phyloP scores from a whole-genome alignment of 1,140 invertebrate species.

The Monomorium pharaonis region DNA sequence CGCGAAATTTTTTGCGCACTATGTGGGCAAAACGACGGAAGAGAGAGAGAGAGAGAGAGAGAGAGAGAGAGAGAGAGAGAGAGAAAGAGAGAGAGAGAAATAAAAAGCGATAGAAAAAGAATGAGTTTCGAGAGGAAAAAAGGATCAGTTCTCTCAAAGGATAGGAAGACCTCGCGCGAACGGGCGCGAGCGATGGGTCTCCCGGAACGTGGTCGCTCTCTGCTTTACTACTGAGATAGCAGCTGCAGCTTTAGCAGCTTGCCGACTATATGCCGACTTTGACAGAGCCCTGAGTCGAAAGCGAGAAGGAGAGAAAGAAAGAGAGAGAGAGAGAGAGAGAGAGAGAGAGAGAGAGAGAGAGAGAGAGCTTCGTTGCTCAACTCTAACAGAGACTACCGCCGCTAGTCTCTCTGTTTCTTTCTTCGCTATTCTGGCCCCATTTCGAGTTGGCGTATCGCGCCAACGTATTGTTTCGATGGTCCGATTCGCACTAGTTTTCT shows the following conservation, averaged over 20 bases:
- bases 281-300: conserved; percentile 76
- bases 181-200: conserved; percentile 40
- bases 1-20: background rate
- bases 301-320: conserved; percentile 51
- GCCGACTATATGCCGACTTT: conserved; percentile 76
- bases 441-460: conserved; percentile 82
- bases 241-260: conserved; percentile 67
- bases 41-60: background rate
- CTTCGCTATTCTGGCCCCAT: conserved; percentile 82
- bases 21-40: background rate
- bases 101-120: background rate
- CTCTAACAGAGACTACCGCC: conserved; percentile 51
- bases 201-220: conserved; percentile 48
- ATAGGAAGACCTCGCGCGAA: conserved; percentile 13
- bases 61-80: background rate
- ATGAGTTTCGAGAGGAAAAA: background rate
- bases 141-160: background rate
- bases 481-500: conserved; percentile 80
- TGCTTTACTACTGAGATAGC: conserved; percentile 62
- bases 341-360: too few species aligned
- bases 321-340: conserved; percentile 34
- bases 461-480: conserved; percentile 77
- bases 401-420: conserved; percentile 26
- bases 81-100: background rate
- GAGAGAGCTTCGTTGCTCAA: conserved; percentile 75